A percentile compares a stretch with the other conserved stretches of the same genome.
Conservation (phyloP, 1,140 invertebrate genomes). For the Aphaenogaster ashmeadi region DNA sequence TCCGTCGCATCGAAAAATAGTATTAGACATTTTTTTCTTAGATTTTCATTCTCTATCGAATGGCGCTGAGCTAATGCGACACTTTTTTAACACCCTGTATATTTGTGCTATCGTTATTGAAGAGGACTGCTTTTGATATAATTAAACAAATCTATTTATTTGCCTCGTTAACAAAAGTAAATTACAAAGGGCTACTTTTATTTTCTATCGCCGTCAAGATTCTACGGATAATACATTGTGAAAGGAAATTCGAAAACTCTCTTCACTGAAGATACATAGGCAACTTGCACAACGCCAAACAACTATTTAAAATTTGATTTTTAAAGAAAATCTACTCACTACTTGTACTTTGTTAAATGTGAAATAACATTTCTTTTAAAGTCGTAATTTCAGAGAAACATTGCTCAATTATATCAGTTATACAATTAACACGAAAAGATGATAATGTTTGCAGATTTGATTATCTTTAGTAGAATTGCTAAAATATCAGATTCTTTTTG, state of each 20-base stretch:
- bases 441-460: background rate
- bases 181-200: background rate
- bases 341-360: slow-evolving; percentile 6
- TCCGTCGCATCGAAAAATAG: too few species aligned
- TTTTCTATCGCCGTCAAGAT: background rate
- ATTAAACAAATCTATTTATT: too few species aligned
- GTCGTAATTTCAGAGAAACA: background rate
- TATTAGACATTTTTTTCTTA: too few species aligned
- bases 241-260: background rate
- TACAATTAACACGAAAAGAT: background rate
- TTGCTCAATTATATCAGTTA: background rate
- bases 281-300: background rate
- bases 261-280: background rate
- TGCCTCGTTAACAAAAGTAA: background rate
- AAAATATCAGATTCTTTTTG: background rate
- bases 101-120: slow-evolving; percentile 20
- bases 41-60: too few species aligned
- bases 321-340: background rate
- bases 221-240: background rate
- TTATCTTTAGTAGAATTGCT: background rate
- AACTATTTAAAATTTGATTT: background rate
- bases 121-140: background rate
- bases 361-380: background rate
- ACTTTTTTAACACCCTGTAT: too few species aligned
- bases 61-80: too few species aligned